Conservation (phyloP, 2,113 vertebrate species). For the Thinocorus orbignyianus region DNA sequence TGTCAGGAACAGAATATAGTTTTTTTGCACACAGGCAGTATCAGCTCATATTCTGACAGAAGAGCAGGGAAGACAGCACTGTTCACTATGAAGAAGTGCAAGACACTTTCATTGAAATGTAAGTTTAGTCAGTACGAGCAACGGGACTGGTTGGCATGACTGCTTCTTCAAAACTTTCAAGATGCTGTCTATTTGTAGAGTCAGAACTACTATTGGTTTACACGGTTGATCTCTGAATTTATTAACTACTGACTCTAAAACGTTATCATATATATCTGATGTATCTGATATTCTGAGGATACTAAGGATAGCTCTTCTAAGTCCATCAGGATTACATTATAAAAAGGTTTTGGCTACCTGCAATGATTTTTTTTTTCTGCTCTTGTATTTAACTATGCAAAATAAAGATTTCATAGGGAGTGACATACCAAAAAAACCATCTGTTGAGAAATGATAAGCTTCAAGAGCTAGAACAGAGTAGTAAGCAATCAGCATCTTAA, state of each 20-base stretch:
- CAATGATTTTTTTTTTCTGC: background rate
- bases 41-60: background rate
- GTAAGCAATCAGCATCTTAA: background rate
- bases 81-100: background rate
- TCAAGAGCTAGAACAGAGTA: background rate
- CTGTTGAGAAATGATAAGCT: background rate
- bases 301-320: background rate
- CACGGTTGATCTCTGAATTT: background rate
- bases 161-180: background rate
- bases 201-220: background rate
- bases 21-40: background rate
- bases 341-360: background rate
- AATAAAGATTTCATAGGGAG: background rate
- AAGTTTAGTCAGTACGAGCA: background rate
- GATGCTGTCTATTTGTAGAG: background rate
- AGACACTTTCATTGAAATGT: background rate
- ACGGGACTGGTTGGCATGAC: background rate
- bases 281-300: background rate
- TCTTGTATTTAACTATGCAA: background rate
- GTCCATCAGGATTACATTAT: background rate
- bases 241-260: background rate
- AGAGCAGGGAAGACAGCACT: background rate
- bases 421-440: background rate
- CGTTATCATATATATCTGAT: background rate
- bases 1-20: constrained; percentile 17